Evolutionary conservation across 2,797 vertebrate species (phyloP).

Genomic region (Cuniculus paca): DNA sequence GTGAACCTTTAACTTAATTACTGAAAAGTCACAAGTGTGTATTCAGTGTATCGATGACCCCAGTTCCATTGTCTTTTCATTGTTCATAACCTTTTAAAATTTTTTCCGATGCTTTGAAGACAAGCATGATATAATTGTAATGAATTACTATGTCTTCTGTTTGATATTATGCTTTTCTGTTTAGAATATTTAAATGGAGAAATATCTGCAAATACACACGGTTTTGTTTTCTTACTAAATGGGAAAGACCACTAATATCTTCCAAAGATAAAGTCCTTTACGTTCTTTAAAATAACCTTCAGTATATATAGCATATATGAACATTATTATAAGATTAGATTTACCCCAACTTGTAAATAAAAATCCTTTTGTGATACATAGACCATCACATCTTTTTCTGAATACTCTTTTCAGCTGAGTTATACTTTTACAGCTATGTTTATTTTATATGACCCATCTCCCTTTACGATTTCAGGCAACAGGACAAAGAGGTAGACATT

Average conservation of each 20-base stretch:
- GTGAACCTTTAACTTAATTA: not conserved
- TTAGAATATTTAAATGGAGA: constrained; percentile 6
- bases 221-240: constrained; percentile 40
- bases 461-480: constrained; percentile 7
- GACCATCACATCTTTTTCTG: not conserved
- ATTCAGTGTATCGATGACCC: not conserved
- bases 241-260: not conserved
- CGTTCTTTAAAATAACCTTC: not conserved
- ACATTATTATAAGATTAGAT: not conserved
- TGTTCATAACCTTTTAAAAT: not conserved
- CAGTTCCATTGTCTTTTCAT: not conserved
- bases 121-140: not conserved
- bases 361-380: not conserved
- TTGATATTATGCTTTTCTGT: not conserved
- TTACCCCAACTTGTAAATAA: constrained; percentile 11
- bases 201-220: constrained; percentile 21
- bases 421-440: not conserved
- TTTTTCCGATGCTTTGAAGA: not conserved
- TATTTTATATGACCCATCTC: not conserved
- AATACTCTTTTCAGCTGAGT: not conserved
- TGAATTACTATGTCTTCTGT: not conserved
- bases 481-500: not conserved
- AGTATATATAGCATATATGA: not conserved
- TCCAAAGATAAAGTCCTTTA: not conserved
- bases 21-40: not conserved